These are phyloP conservation scores for Condylura cristata DNA, from an alignment of 2,113 vertebrate genomes.

Conservation along the genomic window DNA sequence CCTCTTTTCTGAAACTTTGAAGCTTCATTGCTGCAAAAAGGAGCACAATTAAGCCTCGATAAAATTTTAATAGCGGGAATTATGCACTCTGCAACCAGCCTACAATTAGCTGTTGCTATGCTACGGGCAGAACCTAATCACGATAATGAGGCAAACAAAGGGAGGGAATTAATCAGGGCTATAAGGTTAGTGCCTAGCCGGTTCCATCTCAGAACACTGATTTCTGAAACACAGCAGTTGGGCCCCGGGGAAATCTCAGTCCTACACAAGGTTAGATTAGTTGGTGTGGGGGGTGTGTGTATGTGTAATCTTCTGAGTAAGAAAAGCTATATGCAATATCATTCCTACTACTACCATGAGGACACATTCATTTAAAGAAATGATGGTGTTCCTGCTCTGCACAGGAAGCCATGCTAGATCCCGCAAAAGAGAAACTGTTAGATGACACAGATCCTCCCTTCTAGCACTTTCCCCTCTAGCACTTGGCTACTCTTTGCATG, in stretches of 20 bases:
- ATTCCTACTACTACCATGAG: not conserved
- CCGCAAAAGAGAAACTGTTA: not conserved
- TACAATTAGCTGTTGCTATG: slow-evolving; percentile 82
- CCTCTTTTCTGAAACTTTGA: slow-evolving; percentile 67
- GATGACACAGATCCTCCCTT: not conserved
- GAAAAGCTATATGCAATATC: not conserved
- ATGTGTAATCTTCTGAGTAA: slow-evolving; percentile 16
- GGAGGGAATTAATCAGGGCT: slow-evolving; percentile 80
- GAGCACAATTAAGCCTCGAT: slow-evolving; percentile 73
- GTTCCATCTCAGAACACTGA: slow-evolving; percentile 36
- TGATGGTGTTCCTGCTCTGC: not conserved
- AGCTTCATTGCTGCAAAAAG: slow-evolving; percentile 66
- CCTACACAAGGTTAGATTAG: slow-evolving; percentile 65
- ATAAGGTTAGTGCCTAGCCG: slow-evolving; percentile 71
- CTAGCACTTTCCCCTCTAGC: not conserved
- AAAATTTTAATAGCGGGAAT: slow-evolving; percentile 79
- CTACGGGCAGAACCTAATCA: slow-evolving; percentile 79
- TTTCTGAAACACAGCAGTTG: slow-evolving; percentile 55
- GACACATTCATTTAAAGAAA: not conserved
- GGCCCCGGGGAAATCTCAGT: slow-evolving; percentile 75
- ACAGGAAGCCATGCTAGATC: not conserved
- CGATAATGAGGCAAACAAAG: slow-evolving; percentile 76
- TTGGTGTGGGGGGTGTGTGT: not conserved
- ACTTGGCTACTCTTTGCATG: not conserved
- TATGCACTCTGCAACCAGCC: slow-evolving; percentile 78